phyloP scores from a whole-genome alignment of 2,113 vertebrate genomes.

The Sander lucioperca region DNA sequence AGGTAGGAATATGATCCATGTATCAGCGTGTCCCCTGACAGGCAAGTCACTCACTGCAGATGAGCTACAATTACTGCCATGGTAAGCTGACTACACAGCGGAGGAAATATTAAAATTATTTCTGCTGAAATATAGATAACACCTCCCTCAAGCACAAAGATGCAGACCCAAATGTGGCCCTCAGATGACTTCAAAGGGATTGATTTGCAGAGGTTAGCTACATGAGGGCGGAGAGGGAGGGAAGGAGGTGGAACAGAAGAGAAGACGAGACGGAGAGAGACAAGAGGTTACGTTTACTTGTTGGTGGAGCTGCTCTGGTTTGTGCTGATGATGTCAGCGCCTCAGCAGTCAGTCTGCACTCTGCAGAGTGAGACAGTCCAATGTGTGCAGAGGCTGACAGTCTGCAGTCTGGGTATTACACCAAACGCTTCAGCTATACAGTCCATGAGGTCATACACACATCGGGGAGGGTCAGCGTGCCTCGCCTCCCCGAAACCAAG shows the following conservation, averaged over 20 bases:
- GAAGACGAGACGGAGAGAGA: conserved; percentile 25
- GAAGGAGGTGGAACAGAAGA: conserved; percentile 25
- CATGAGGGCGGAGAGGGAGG: conserved; percentile 10
- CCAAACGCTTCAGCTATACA: conserved; percentile 19
- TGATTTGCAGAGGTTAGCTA: conserved; percentile 56
- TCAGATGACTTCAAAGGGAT: conserved; percentile 51
- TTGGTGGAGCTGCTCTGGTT: conserved; percentile 3
- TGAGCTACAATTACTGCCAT: conserved; percentile 67
- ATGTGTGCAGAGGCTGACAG: conserved; percentile 14
- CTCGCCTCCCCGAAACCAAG: conserved; percentile 7
- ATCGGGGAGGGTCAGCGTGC: background rate
- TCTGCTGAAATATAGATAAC: conserved; percentile 65
- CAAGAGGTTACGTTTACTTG: conserved; percentile 41
- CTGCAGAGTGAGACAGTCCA: conserved; percentile 22
- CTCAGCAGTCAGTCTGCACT: conserved; percentile 31
- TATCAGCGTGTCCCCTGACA: conserved; percentile 41
- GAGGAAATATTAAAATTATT: conserved; percentile 60
- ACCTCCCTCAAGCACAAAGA: conserved; percentile 28
- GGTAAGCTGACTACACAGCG: conserved; percentile 49
- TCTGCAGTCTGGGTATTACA: conserved; percentile 3
- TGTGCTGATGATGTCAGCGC: conserved; percentile 31
- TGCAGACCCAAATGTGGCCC: conserved; percentile 21
- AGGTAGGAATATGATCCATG: conserved; percentile 39
- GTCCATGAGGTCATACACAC: conserved; percentile 21
- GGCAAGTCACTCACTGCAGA: conserved; percentile 50